These are phyloP conservation scores for Dione juno DNA, from an alignment of 2,888 invertebrate species.

Conservation along the genomic window DNA sequence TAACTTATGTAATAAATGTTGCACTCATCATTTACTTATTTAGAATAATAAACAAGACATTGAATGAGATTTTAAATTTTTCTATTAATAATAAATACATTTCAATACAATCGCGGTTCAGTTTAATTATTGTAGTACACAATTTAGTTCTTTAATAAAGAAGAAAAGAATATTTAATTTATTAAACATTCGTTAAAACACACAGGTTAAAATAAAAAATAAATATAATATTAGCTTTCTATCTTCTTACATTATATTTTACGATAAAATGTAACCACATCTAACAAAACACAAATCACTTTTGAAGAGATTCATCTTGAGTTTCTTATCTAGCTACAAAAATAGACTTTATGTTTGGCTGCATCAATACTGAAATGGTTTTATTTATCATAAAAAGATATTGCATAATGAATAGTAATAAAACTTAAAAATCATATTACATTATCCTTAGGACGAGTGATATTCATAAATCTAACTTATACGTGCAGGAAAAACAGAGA, in stretches of 20 bases:
- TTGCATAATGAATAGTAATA: conserved; percentile 24
- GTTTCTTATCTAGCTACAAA: conserved; percentile 11
- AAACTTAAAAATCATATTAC: conserved; percentile 36
- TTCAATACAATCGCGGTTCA: no score
- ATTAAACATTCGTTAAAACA: background rate
- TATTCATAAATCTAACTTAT: conserved; percentile 70
- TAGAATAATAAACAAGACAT: no score
- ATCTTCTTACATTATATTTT: background rate
- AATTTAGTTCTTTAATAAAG: no score
- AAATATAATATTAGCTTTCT: background rate
- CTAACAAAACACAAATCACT: conserved; percentile 1
- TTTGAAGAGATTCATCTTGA: conserved; percentile 24
- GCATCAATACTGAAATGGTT: conserved; percentile 25
- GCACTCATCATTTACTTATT: background rate
- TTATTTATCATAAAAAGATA: conserved; percentile 17
- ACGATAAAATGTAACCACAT: background rate
- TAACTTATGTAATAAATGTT: conserved; percentile 10
- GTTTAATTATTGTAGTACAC: no score
- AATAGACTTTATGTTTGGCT: conserved; percentile 26
- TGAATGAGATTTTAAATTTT: no score
- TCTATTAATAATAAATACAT: no score
- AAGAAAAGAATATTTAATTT: no score
- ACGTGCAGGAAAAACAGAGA: conserved; percentile 69
- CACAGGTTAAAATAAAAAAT: background rate
- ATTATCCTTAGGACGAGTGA: conserved; percentile 60